Conservation (phyloP, 1,140 invertebrate species). For the Trachelipus rathkii region DNA sequence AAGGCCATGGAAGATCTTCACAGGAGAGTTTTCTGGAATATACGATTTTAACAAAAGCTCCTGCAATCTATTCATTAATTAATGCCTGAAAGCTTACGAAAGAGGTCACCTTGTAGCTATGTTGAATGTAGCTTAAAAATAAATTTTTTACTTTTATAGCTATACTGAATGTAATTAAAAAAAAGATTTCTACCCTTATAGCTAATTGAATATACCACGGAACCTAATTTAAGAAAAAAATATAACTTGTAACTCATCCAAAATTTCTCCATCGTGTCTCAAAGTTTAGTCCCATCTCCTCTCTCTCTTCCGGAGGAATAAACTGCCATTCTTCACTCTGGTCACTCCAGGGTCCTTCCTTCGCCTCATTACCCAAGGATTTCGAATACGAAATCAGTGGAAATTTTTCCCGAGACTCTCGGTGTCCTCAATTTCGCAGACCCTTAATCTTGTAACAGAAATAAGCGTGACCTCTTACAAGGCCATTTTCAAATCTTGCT, state of each 20-base stretch:
- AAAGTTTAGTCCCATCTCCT: constrained; percentile 78
- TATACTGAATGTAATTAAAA: too few species aligned
- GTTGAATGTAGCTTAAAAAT: too few species aligned
- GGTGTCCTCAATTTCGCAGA: constrained; percentile 83
- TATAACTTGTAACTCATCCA: constrained; percentile 75
- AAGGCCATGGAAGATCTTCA: constrained; percentile 99
- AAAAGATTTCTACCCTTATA: too few species aligned
- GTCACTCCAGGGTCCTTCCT: constrained; percentile 97
- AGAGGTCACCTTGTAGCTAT: too few species aligned
- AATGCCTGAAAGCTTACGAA: constrained; percentile 84
- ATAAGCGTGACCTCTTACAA: constrained; percentile 91
- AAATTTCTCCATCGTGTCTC: constrained; percentile 96
- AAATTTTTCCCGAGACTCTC: constrained; percentile 60
- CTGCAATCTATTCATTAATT: constrained; percentile 86
- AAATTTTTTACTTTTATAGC: too few species aligned
- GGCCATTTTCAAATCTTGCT: constrained; percentile 79
- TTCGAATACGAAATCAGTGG: constrained; percentile 82
- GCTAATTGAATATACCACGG: too few species aligned
- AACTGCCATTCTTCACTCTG: constrained; percentile 88
- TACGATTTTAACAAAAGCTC: constrained; percentile 84
- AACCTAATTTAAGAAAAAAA: neutral
- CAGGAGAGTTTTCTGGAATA: constrained; percentile 92
- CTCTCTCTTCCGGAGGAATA: constrained; percentile 84
- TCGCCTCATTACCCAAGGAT: constrained; percentile 98
- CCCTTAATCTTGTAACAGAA: constrained; percentile 87